A percentile compares a stretch with the other conserved stretches of the same genome.
phyloP scores from a whole-genome alignment of 2,113 vertebrate genomes.

The Phodopus roborovskii region DNA sequence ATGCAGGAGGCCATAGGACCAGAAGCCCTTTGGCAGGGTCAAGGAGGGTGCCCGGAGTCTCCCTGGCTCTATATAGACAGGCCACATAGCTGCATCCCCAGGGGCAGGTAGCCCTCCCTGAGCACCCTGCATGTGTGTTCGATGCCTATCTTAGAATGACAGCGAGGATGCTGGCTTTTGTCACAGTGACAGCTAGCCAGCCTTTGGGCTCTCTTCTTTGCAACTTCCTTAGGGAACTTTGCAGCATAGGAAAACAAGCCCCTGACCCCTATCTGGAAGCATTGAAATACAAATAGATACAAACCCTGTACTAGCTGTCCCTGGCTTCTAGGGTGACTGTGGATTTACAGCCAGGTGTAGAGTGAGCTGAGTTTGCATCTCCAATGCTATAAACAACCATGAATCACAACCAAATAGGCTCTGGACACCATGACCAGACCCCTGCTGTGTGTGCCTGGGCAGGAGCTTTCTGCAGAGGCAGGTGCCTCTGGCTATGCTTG shows the following conservation, averaged over 20 bases:
- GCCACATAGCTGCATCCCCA: not conserved
- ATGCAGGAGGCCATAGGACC: not conserved
- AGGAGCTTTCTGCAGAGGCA: not conserved
- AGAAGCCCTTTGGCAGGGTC: not conserved
- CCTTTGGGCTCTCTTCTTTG: not conserved
- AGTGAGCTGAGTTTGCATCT: fast-evolving
- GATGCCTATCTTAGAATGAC: fast-evolving
- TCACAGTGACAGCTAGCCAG: fast-evolving
- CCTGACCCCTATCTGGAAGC: not conserved
- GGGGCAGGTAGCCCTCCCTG: fast-evolving
- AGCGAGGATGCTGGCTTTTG: fast-evolving
- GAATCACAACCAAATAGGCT: fast-evolving
- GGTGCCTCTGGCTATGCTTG: fast-evolving
- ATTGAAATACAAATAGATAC: not conserved
- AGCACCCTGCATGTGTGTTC: fast-evolving
- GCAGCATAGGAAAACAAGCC: not conserved
- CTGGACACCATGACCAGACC: fast-evolving
- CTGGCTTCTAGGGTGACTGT: fast-evolving
- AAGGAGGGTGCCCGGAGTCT: not conserved
- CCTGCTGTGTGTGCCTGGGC: too few relatives aligned
- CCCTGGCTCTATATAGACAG: fast-evolving
- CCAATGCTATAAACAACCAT: not conserved
- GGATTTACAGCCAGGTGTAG: fast-evolving
- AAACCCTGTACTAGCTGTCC: fast-evolving
- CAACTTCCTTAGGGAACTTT: not conserved